phyloP scores from a whole-genome alignment of 2,797 vertebrate species.

The Phataginus tetradactyla region DNA sequence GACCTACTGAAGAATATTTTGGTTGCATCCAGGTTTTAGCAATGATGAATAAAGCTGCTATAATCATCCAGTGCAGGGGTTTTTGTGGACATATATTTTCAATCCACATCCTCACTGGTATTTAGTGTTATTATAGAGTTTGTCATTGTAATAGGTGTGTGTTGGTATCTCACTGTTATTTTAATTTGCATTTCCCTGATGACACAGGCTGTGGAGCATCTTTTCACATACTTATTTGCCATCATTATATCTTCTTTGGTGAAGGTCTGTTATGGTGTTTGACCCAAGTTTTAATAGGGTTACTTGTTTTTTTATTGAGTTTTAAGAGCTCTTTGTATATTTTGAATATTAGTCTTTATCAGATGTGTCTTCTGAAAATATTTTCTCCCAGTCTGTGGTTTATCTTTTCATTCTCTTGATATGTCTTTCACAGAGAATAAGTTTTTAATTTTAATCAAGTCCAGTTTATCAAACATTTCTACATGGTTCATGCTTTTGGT shows the following conservation, averaged over 20 bases:
- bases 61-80: neutral
- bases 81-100: too few relatives aligned
- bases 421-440: neutral
- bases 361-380: neutral
- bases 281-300: neutral
- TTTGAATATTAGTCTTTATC: neutral
- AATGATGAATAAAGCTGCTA: neutral
- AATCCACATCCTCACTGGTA: neutral
- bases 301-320: neutral
- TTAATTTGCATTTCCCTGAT: neutral
- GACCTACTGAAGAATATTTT: neutral
- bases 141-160: neutral
- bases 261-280: neutral
- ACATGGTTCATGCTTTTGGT: neutral
- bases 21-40: neutral
- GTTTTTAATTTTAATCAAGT: neutral
- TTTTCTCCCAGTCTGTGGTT: neutral
- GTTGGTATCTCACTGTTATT: neutral
- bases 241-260: neutral
- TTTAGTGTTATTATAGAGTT: neutral
- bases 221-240: neutral
- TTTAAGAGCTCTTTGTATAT: neutral
- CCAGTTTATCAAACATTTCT: neutral
- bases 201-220: neutral
- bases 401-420: neutral